Evolutionary conservation across 2,113 vertebrate species (phyloP).

Genomic region (Daphoenositta chrysoptera): DNA sequence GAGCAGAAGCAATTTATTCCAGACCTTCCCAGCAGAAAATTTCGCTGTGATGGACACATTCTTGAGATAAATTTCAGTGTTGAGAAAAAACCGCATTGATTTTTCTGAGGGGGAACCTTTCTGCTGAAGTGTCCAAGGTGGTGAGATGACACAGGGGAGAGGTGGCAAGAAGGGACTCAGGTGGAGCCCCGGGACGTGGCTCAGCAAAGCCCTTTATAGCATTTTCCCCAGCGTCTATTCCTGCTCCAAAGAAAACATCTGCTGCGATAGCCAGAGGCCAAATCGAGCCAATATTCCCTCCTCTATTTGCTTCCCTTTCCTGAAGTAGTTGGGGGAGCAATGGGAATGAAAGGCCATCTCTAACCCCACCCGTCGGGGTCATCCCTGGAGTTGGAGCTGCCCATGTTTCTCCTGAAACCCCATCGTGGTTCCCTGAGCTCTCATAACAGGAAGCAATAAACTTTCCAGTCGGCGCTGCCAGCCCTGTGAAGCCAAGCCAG

Average conservation of each 20-base stretch:
- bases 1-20: not conserved
- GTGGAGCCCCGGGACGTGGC: accelerated
- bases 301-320: constrained; percentile 56
- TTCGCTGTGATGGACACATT: not conserved
- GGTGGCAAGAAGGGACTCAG: not conserved
- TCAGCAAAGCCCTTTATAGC: not conserved
- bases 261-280: not conserved
- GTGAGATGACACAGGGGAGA: not conserved
- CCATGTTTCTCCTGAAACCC: not conserved
- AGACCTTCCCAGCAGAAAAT: constrained; percentile 13
- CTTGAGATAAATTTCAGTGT: not conserved
- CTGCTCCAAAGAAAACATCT: constrained; percentile 55
- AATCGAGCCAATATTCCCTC: not conserved
- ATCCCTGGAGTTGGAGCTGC: not conserved
- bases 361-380: not conserved
- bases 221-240: not conserved
- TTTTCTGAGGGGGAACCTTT: not conserved
- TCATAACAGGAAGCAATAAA: constrained; percentile 64
- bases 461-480: not conserved
- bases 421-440: not conserved
- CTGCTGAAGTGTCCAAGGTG: not conserved
- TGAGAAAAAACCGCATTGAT: not conserved
- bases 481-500: constrained; percentile 15
- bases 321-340: not conserved
- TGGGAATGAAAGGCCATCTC: not conserved